Percentiles rank a stretch among this genome's conserved stretches.
Conservation (phyloP, 2,113 vertebrate genomes). For the Zapornia atra region DNA sequence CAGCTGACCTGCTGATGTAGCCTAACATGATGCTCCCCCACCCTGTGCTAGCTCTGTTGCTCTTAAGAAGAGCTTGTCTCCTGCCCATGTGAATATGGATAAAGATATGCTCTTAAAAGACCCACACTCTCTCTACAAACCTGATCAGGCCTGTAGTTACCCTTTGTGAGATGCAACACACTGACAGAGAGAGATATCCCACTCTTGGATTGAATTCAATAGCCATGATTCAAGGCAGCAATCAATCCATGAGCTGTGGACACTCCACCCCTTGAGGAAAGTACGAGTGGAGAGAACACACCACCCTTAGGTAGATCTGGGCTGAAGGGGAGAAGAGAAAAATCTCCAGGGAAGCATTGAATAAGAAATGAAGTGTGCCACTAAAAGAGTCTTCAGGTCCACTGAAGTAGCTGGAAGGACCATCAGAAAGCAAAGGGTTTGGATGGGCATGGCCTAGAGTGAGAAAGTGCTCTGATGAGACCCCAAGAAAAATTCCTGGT, state of each 20-base stretch:
- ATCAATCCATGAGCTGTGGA: accelerated
- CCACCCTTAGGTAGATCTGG: not conserved
- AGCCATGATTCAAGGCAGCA: not conserved
- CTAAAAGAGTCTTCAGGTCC: not conserved
- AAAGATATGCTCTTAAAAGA: accelerated
- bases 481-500: not conserved
- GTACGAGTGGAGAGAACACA: not conserved
- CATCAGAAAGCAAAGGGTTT: not conserved
- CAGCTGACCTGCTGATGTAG: not conserved
- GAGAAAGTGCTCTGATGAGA: not conserved
- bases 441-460: not conserved
- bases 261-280: not conserved
- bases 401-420: not conserved
- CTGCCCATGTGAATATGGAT: not conserved
- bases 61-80: not conserved
- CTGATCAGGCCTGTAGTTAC: not conserved
- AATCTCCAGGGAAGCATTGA: not conserved
- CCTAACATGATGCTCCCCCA: not conserved
- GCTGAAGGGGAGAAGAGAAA: not conserved
- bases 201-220: too few relatives aligned
- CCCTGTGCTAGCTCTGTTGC: not conserved
- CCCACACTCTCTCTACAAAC: not conserved
- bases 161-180: not conserved
- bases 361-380: not conserved
- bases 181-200: not conserved